phyloP scores from a whole-genome alignment of 2,888 invertebrate species.

The Drosophila pseudotakahashii region DNA sequence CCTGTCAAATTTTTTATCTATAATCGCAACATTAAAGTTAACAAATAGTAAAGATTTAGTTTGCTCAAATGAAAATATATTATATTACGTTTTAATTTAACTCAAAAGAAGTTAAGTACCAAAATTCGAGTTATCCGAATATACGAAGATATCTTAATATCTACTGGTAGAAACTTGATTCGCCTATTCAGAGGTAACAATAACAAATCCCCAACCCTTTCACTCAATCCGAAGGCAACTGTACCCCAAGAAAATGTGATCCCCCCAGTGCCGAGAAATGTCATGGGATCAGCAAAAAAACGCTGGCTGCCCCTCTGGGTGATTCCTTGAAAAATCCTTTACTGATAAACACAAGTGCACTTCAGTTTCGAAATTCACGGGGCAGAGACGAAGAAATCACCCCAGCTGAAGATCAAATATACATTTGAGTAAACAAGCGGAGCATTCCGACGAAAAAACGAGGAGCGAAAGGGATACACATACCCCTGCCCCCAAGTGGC shows the following conservation, averaged over 20 bases:
- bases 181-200: not conserved
- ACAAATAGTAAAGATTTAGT: no score
- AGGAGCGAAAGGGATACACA: conserved; percentile 65
- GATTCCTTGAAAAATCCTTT: conserved; percentile 75
- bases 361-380: conserved; percentile 7
- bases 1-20: no score
- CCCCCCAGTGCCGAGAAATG: conserved; percentile 23
- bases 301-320: conserved; percentile 14
- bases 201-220: conserved; percentile 1
- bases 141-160: no score
- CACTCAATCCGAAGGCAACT: not conserved
- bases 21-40: no score
- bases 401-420: conserved; percentile 67
- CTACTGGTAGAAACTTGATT: no score
- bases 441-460: conserved; percentile 66
- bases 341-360: conserved; percentile 51
- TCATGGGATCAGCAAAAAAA: conserved; percentile 43
- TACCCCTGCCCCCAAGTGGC: conserved; percentile 9
- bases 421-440: conserved; percentile 73
- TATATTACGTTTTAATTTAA: not conserved
- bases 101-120: not conserved
- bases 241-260: conserved; percentile 7
- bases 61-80: no score
- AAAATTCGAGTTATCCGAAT: no score
- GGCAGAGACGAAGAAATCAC: conserved; percentile 41